Evolutionary conservation across 2,113 vertebrate genomes (phyloP).

Genomic region (Pseudolaguvia tuberculata): DNA sequence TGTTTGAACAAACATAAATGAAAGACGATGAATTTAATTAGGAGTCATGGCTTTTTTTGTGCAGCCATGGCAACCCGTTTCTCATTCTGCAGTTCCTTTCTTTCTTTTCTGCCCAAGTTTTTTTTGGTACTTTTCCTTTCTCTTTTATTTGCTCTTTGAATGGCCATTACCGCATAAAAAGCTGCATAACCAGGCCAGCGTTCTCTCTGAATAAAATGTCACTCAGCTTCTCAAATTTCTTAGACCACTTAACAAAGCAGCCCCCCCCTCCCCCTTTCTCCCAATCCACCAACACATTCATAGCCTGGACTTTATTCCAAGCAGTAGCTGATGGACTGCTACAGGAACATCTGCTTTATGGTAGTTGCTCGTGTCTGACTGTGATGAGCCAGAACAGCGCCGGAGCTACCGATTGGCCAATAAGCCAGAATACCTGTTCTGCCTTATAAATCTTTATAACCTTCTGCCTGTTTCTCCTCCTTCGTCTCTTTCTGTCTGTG

Average conservation of each 20-base stretch:
- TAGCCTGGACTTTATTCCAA: slow-evolving; percentile 21
- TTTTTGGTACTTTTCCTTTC: slow-evolving; percentile 5
- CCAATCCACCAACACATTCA: slow-evolving; percentile 6
- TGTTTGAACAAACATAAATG: slow-evolving; percentile 4
- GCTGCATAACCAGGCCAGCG: slow-evolving; percentile 31
- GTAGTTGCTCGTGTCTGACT: background rate
- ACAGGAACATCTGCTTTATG: slow-evolving; percentile 14
- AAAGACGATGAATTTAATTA: slow-evolving; percentile 39
- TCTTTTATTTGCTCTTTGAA: slow-evolving; percentile 10
- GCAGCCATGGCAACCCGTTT: slow-evolving; percentile 39
- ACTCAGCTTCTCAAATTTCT: slow-evolving; percentile 37
- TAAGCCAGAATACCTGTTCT: background rate
- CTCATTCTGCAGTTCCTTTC: slow-evolving; percentile 33
- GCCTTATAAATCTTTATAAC: background rate
- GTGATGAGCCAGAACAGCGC: background rate
- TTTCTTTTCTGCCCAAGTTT: background rate
- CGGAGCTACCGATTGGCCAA: background rate
- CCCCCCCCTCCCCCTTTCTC: too few relatives aligned
- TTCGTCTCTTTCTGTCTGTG: background rate
- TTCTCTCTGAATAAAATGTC: slow-evolving; percentile 43
- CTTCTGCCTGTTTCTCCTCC: background rate
- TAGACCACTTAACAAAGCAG: slow-evolving; percentile 40
- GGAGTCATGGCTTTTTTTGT: background rate
- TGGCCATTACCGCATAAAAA: slow-evolving; percentile 35
- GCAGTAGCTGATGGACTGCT: slow-evolving; percentile 7